Base-by-base conservation (phyloP, 2,113 vertebrate species). In the Piaya cayana region DNA sequence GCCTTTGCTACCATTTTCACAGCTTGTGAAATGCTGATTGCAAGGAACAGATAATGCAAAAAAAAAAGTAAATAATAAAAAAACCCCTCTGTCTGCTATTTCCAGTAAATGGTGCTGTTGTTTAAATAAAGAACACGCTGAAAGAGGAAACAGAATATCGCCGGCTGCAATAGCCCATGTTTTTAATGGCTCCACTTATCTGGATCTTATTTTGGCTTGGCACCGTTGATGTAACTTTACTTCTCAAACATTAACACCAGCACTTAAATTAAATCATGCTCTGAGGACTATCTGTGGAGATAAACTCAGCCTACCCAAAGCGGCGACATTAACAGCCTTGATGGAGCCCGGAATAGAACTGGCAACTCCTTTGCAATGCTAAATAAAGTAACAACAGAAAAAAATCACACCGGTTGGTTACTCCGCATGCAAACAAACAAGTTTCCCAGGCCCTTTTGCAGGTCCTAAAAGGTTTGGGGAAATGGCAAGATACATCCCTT, bases 361-460 rank as follows among this genome's bases (percentile, higher is more conserved):
- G 39, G n/a, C 37, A 37, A 18, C 20, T 64, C 37, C 47, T 93
- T 70, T 65, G 15, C 36, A 52, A 37, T n/a, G 19, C 36, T 91
- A 92, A 94, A 93, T 86, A 75, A 88, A 87, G 76, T 65, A 84
- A 92, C 39, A 64, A 56, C 42, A 75, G n/a, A 79, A 71, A 79
- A 71, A 84, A 82, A 82, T 79, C 30, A 52, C 42, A 32, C 20
- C 27, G 30, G 4, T 37, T 52, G 12, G 42, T 74, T 50, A 77
- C 17, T n/a, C 8, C 5, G 43, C 15, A 49, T 23, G 21, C 7
- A 81, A 68, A 47, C 11, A 75, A 92, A 53, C 15, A 30, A 43
- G 50, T 81, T 70, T 85, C 37, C 49, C 70, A 45, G 19, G 49
- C 6, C 19, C 11, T 9, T 67, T 53, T 64, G 39, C 27, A 65